These are phyloP conservation scores for Pelusios castaneus DNA, from an alignment of 2,113 vertebrate species.

Conservation along the genomic window DNA sequence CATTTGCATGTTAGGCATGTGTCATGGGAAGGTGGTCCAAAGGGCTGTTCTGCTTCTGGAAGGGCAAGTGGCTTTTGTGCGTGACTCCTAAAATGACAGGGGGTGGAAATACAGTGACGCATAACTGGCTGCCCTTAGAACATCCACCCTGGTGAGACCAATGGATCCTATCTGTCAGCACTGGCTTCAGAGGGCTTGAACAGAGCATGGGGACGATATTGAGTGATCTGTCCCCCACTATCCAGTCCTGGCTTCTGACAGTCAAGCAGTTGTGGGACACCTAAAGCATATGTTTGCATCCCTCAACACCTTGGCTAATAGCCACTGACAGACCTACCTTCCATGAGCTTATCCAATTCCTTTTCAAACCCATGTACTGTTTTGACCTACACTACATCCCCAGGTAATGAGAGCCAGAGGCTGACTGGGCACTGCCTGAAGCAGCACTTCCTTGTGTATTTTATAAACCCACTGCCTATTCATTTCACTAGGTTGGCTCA, in stretches of 20 bases:
- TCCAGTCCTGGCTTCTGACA: not conserved
- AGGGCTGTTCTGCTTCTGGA: not conserved
- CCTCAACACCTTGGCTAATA: not conserved
- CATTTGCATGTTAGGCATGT: not conserved
- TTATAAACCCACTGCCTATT: not conserved
- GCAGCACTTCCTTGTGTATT: not conserved
- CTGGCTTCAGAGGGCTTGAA: not conserved
- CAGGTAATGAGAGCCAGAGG: not conserved
- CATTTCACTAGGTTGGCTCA: not conserved
- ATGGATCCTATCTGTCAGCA: not conserved
- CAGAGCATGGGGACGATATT: not conserved
- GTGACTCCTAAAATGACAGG: not conserved
- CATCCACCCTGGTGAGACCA: not conserved
- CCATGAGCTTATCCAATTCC: not conserved
- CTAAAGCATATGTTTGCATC: not conserved
- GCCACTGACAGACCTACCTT: not conserved
- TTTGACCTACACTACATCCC: not conserved
- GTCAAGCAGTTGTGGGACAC: not conserved
- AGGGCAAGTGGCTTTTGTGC: not conserved
- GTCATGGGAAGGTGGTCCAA: no score
- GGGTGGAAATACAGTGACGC: not conserved
- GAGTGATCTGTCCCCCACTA: not conserved
- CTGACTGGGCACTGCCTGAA: not conserved
- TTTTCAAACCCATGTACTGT: not conserved
- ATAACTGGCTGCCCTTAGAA: not conserved